These are phyloP conservation scores for Aurelia sp. DNA, from an alignment of 30 jellyfish, hydroid and myxozoan species.

Conservation along the genomic window DNA sequence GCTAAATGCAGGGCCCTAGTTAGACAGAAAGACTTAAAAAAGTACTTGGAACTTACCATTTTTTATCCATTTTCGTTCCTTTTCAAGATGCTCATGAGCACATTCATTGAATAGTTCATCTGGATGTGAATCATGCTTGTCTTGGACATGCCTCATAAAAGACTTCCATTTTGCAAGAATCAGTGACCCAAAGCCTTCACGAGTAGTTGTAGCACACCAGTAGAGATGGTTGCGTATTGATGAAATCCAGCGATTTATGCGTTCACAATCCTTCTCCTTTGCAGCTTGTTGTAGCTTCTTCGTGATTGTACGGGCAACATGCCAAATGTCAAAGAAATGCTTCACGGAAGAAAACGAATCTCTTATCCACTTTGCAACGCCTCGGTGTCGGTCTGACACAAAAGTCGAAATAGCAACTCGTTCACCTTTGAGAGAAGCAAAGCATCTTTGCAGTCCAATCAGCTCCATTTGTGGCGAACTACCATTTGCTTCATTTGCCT, in stretches of 20 bases:
- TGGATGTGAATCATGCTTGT: slow-evolving; percentile 31
- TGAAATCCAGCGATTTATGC: slow-evolving; percentile 7
- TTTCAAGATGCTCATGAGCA: slow-evolving; percentile 14
- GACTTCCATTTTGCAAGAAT: slow-evolving; percentile 44
- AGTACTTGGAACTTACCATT: neutral
- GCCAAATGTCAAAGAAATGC: slow-evolving; percentile 53
- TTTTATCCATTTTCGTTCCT: slow-evolving; percentile 38
- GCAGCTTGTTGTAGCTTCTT: slow-evolving; percentile 34
- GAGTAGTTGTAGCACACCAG: slow-evolving; percentile 30
- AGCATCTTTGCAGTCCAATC: slow-evolving; percentile 24
- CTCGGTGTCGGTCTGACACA: slow-evolving; percentile 33
- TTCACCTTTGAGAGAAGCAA: neutral
- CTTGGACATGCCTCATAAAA: slow-evolving; percentile 23
- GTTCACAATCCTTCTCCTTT: slow-evolving; percentile 18
- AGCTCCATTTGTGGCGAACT: slow-evolving; percentile 1
- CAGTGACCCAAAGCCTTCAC: slow-evolving; percentile 11
- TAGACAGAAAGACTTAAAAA: too few species aligned
- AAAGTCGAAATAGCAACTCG: slow-evolving; percentile 1
- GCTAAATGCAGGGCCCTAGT: too few species aligned
- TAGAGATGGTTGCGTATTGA: slow-evolving; percentile 32
- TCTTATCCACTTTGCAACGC: slow-evolving; percentile 36
- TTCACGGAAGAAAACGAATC: neutral
- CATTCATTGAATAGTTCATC: slow-evolving; percentile 18
- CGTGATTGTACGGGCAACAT: slow-evolving; percentile 35
- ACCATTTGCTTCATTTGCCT: too few species aligned